Evolutionary conservation across 1,140 invertebrate genomes (phyloP).

Genomic region (Drosophila melanica): DNA sequence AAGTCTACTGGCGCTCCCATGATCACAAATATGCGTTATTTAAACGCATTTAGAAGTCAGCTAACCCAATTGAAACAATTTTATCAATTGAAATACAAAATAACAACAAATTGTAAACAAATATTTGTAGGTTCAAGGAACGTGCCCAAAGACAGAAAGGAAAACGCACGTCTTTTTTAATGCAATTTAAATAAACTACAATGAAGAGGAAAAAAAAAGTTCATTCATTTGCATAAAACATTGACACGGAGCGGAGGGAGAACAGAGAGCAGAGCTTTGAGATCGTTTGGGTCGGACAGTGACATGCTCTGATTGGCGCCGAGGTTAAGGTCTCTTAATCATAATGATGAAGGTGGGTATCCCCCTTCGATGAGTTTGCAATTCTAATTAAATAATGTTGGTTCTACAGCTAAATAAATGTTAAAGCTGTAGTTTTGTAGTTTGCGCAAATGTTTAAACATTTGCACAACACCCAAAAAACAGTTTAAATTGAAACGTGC

Average conservation of each 20-base stretch:
- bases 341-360: constrained; percentile 1
- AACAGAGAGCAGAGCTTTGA: constrained; percentile 13
- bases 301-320: constrained; percentile 41
- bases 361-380: not conserved
- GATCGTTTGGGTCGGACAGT: constrained; percentile 29
- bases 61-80: constrained; percentile 60
- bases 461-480: constrained; percentile 47
- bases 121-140: constrained; percentile 19
- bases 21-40: constrained; percentile 11
- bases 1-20: not conserved
- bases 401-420: constrained; percentile 5
- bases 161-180: constrained; percentile 34
- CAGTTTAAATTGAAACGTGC: constrained; percentile 21
- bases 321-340: constrained; percentile 44
- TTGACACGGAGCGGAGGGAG: constrained; percentile 11
- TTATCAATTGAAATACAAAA: constrained; percentile 48
- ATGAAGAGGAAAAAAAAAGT: constrained; percentile 28
- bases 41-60: constrained; percentile 32
- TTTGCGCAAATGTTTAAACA: constrained; percentile 49
- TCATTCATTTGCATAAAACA: constrained; percentile 55
- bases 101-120: constrained; percentile 41
- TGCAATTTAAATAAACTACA: constrained; percentile 44
- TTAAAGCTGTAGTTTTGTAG: too few species aligned
- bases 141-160: constrained; percentile 23
- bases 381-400: not conserved